Evolutionary conservation across 2,797 vertebrate species (phyloP).

Genomic region (Melopsittacus undulatus): DNA sequence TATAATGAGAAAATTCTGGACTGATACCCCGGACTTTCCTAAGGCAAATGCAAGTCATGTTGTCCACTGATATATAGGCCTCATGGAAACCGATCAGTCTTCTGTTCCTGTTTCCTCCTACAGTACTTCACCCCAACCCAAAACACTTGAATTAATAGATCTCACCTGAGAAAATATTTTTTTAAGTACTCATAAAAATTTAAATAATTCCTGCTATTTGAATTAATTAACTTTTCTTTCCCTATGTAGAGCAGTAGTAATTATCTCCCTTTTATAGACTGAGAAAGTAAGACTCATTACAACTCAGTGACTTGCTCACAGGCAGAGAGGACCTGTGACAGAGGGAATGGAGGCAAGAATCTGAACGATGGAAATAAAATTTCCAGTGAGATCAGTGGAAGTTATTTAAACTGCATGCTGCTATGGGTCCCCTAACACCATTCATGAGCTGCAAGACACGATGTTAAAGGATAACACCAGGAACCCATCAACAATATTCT

Average conservation of each 20-base stretch:
- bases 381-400: background rate
- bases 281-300: background rate
- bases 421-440: background rate
- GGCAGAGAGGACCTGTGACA: background rate
- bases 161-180: background rate
- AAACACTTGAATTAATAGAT: background rate
- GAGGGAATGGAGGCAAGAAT: background rate
- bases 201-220: background rate
- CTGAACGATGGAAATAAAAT: background rate
- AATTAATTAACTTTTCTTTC: conserved; percentile 27
- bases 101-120: background rate
- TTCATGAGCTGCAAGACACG: background rate
- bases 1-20: background rate
- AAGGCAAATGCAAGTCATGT: background rate
- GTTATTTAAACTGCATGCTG: background rate
- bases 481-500: background rate
- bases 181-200: background rate
- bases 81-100: background rate
- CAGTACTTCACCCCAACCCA: background rate
- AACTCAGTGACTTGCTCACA: background rate
- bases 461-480: background rate
- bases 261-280: background rate
- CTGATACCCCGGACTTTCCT: background rate
- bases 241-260: background rate
- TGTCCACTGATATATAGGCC: background rate